phyloP scores from a whole-genome alignment of 2,113 vertebrate genomes.

The Tragelaphus imberbis region DNA sequence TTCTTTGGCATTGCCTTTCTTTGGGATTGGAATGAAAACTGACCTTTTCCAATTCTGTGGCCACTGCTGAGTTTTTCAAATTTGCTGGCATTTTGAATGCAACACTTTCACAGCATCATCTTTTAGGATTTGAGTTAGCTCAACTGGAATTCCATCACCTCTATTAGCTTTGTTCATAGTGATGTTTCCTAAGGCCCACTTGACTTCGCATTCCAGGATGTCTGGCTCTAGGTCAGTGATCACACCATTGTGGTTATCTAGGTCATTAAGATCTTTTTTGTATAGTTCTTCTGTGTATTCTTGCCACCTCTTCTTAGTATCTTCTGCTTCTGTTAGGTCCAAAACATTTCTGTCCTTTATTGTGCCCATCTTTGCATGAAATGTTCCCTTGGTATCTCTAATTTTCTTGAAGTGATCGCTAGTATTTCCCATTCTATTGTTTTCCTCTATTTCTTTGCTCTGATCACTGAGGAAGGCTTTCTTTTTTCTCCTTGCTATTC shows the following conservation, averaged over 20 bases:
- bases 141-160: neutral
- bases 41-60: neutral
- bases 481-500: neutral
- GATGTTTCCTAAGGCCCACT: neutral
- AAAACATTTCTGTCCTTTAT: neutral
- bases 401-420: neutral
- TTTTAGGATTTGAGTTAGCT: neutral
- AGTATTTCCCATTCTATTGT: neutral
- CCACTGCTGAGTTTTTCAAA: neutral
- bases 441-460: neutral
- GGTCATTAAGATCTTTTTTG: neutral
- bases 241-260: neutral
- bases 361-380: fast-evolving
- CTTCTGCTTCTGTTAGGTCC: neutral
- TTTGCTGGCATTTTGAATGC: neutral
- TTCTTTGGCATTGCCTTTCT: neutral
- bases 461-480: neutral
- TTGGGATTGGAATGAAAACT: neutral
- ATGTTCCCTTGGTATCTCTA: neutral
- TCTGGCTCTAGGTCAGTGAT: neutral
- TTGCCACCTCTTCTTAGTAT: neutral
- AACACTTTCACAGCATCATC: neutral
- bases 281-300: neutral
- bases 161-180: fast-evolving
- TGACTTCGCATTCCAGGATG: neutral